Evolutionary conservation across 1,140 invertebrate genomes (phyloP).

Genomic region (Zaprionus tsacasi): DNA sequence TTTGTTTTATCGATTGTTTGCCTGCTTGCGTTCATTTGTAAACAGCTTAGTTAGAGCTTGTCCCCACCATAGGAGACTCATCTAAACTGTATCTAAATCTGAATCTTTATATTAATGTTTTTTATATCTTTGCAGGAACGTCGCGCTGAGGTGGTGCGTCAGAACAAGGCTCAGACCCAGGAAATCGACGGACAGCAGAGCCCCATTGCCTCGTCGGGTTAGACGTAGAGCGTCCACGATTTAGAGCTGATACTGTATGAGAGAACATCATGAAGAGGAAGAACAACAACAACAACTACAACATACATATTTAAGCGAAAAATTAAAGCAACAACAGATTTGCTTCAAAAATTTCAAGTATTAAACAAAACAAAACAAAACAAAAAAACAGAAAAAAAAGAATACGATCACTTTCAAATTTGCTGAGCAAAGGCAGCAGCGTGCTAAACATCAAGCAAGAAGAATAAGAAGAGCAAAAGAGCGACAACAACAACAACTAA

Average conservation of each 20-base stretch:
- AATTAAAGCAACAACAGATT: conserved; percentile 48
- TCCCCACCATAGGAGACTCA: background rate
- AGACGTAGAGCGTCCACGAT: conserved; percentile 47
- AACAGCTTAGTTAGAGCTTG: background rate
- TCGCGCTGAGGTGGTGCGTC: conserved; percentile 92
- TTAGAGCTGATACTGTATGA: conserved; percentile 2
- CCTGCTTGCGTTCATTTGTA: conserved; percentile 46
- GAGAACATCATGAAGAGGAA: conserved; percentile 15
- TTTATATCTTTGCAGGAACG: conserved; percentile 88
- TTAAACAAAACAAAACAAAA: conserved; percentile 49
- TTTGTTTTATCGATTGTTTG: conserved; percentile 38
- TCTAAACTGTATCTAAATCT: background rate
- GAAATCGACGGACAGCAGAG: conserved; percentile 68
- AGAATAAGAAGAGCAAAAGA: conserved; percentile 5
- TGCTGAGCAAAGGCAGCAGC: conserved; percentile 52
- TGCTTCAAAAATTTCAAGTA: conserved; percentile 74
- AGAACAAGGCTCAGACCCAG: conserved; percentile 89
- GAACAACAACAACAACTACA: conserved; percentile 44
- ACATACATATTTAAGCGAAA: conserved; percentile 55
- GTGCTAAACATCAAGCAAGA: conserved; percentile 7
- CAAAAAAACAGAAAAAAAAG: conserved; percentile 7
- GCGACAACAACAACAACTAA: conserved; percentile 43
- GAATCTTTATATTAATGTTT: background rate
- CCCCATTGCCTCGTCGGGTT: conserved; percentile 79
- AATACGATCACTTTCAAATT: conserved; percentile 28